Conservation (phyloP, 2,797 vertebrate species). For the Mus minutoides region DNA sequence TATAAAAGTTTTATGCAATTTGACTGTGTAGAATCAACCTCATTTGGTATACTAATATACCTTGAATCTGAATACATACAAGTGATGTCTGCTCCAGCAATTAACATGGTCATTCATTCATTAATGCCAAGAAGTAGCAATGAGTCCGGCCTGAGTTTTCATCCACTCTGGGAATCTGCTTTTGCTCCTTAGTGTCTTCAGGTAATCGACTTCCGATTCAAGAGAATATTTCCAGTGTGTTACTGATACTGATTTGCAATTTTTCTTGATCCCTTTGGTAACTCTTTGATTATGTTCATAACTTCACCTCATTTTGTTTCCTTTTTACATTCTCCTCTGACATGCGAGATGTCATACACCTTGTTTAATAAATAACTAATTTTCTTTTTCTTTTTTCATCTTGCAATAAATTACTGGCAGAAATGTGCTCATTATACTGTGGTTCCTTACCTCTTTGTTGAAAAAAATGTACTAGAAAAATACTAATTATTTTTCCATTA, state of each 20-base stretch:
- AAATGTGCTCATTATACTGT: background rate
- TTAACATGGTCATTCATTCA: background rate
- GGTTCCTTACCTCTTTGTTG: background rate
- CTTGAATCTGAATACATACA: background rate
- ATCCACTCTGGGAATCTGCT: background rate
- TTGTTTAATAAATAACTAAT: background rate
- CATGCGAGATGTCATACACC: background rate
- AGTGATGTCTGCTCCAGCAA: background rate
- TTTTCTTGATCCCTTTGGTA: background rate
- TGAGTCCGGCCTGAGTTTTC: background rate
- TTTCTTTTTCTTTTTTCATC: background rate
- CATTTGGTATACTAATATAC: background rate
- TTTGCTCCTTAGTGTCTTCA: background rate
- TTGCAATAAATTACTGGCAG: background rate
- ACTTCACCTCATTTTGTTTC: background rate
- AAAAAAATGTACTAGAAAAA: background rate
- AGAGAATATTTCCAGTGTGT: background rate
- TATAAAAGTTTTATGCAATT: slow-evolving; percentile 25
- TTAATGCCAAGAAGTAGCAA: background rate
- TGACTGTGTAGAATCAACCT: background rate
- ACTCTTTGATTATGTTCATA: background rate
- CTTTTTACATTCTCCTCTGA: background rate
- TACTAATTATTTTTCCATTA: background rate
- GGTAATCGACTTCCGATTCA: background rate
- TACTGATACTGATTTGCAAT: background rate